Percentiles rank a stretch among this genome's conserved stretches.
These are phyloP conservation scores for Neostethus bicornis DNA, from an alignment of 2,797 vertebrate genomes.

Conservation along the genomic window DNA sequence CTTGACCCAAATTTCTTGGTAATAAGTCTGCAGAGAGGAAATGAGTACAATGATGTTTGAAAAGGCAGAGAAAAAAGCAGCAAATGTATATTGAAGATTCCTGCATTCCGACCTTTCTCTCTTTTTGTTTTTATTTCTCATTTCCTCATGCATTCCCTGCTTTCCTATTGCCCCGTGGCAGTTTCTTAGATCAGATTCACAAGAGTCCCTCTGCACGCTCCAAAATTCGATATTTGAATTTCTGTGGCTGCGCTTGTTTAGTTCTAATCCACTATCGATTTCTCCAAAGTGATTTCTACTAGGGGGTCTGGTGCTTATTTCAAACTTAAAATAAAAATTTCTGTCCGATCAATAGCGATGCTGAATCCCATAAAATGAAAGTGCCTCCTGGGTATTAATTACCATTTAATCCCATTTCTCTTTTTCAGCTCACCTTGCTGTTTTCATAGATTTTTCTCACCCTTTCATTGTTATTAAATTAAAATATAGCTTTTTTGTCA, in stretches of 20 bases:
- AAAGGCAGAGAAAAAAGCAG: conserved; percentile 15
- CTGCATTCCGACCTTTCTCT: conserved; percentile 19
- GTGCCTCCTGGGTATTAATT: conserved; percentile 66
- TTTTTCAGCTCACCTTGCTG: conserved; percentile 10
- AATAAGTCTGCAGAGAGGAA: conserved; percentile 30
- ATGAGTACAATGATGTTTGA: conserved; percentile 19
- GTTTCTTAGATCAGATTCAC: conserved; percentile 52
- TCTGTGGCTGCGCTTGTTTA: conserved; percentile 80
- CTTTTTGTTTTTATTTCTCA: conserved; percentile 11
- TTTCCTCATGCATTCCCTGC: conserved; percentile 29
- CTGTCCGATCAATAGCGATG: conserved; percentile 70
- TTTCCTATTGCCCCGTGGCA: conserved; percentile 39
- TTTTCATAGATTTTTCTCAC: neutral
- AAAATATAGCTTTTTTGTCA: neutral
- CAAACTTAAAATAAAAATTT: conserved; percentile 79
- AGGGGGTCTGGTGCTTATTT: conserved; percentile 70
- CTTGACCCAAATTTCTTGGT: conserved; percentile 24
- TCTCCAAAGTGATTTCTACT: conserved; percentile 78
- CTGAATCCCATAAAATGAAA: conserved; percentile 65
- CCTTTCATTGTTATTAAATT: neutral
- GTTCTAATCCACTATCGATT: conserved; percentile 84
- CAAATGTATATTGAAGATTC: conserved; percentile 21
- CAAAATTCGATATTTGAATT: conserved; percentile 71
- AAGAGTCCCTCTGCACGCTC: conserved; percentile 33
- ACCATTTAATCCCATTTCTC: conserved; percentile 55